A percentile compares a stretch with the other conserved stretches of the same genome.
These are phyloP conservation scores for Rallus crepitans DNA, from an alignment of 2,797 vertebrate species.

Conservation along the genomic window DNA sequence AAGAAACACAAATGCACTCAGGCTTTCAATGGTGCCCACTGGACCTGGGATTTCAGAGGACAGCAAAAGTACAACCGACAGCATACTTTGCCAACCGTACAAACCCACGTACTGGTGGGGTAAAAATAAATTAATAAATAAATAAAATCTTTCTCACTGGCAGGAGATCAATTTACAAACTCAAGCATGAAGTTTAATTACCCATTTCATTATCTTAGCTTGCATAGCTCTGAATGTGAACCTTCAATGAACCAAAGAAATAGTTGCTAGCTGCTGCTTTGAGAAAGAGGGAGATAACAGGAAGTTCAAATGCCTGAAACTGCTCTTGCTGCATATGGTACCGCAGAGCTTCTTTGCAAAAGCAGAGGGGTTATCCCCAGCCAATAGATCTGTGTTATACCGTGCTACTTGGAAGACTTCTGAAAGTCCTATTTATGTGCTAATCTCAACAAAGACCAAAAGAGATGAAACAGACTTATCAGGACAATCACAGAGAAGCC, in stretches of 20 bases:
- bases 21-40: background rate
- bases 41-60: background rate
- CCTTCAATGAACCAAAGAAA: conserved; percentile 64
- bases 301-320: conserved; percentile 27
- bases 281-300: conserved; percentile 8
- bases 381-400: background rate
- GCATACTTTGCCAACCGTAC: background rate
- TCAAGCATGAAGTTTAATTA: conserved; percentile 66
- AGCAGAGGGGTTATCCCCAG: background rate
- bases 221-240: conserved; percentile 30
- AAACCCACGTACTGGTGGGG: background rate
- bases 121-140: background rate
- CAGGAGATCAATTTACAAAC: conserved; percentile 61
- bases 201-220: conserved; percentile 67
- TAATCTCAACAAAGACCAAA: conserved; percentile 7
- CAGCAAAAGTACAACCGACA: background rate
- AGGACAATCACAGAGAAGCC: background rate
- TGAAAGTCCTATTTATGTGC: conserved; percentile 10
- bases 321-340: background rate
- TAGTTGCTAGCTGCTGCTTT: conserved; percentile 27
- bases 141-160: background rate
- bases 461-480: conserved; percentile 11
- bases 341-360: background rate
- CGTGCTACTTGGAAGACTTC: background rate
- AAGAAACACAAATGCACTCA: background rate